Conservation (phyloP, 2,888 invertebrate genomes). For the Drosophila ustulata region DNA sequence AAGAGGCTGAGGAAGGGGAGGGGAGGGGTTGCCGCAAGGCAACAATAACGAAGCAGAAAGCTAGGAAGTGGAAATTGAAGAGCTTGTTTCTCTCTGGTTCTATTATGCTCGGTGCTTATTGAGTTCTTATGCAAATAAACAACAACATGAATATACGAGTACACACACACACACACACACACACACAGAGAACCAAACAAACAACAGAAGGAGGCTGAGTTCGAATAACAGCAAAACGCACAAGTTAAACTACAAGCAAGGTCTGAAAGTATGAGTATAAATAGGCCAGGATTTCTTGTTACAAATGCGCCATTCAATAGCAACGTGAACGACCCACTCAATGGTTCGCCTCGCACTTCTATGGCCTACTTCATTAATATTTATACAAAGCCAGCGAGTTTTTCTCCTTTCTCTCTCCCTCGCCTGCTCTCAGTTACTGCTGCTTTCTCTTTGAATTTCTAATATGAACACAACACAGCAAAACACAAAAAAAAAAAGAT, state of each 20-base stretch:
- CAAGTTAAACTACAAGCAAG: constrained; percentile 32
- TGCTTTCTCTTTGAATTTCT: constrained; percentile 53
- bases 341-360: constrained; percentile 61
- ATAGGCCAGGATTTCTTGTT: constrained; percentile 78
- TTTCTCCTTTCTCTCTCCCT: constrained; percentile 14
- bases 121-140: constrained; percentile 73
- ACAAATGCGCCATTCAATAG: constrained; percentile 66
- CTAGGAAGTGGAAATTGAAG: constrained; percentile 16
- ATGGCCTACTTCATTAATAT: constrained; percentile 79
- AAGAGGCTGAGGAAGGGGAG: neutral
- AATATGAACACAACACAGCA: constrained; percentile 38
- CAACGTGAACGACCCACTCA: constrained; percentile 41
- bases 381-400: constrained; percentile 64
- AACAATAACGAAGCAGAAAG: constrained; percentile 33
- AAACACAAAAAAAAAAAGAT: constrained; percentile 16
- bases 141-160: constrained; percentile 20
- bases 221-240: constrained; percentile 54
- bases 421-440: constrained; percentile 12
- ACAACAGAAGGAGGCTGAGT: constrained; percentile 38
- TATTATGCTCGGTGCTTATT: constrained; percentile 59
- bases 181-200: neutral
- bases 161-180: constrained; percentile 7
- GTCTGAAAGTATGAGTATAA: constrained; percentile 30
- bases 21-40: constrained; percentile 30
- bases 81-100: constrained; percentile 45